phyloP scores from a whole-genome alignment of 2,113 vertebrate species.

The Gopherus evgoodei region DNA sequence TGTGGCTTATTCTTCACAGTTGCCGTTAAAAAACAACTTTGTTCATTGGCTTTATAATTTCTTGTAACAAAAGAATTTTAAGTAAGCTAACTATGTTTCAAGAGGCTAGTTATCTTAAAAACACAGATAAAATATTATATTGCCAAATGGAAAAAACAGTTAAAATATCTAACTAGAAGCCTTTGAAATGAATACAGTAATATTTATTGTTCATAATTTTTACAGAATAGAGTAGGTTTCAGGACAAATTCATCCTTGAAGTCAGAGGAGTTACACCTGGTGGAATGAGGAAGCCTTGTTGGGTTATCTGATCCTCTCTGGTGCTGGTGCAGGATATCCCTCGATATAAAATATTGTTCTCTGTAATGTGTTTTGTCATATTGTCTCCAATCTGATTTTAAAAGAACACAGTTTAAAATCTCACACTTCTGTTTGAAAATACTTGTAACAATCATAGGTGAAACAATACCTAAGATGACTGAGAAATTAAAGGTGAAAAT shows the following conservation, averaged over 20 bases:
- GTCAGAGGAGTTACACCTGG: not conserved
- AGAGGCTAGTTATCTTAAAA: not conserved
- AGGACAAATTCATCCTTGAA: conserved; percentile 11
- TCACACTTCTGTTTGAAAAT: not conserved
- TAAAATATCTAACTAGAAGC: conserved; percentile 11
- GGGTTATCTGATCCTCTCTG: not conserved
- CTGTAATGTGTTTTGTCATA: not conserved
- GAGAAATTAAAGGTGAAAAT: not conserved
- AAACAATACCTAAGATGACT: not conserved
- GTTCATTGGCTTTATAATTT: not conserved
- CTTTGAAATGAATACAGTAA: not conserved
- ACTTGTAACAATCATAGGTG: not conserved
- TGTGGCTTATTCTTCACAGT: not conserved
- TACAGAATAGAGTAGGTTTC: conserved; percentile 5
- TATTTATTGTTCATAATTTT: conserved; percentile 22
- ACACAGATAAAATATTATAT: not conserved
- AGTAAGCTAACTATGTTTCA: not conserved
- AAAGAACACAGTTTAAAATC: not conserved
- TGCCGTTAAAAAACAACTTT: conserved; percentile 6
- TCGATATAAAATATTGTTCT: not conserved
- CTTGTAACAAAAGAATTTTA: not conserved
- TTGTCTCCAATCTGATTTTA: not conserved
- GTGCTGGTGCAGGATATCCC: not conserved
- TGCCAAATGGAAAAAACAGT: conserved; percentile 5
- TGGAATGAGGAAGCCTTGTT: not conserved